Base-by-base conservation (phyloP, 2,888 invertebrate genomes). In the Ditula angustiorana region DNA sequence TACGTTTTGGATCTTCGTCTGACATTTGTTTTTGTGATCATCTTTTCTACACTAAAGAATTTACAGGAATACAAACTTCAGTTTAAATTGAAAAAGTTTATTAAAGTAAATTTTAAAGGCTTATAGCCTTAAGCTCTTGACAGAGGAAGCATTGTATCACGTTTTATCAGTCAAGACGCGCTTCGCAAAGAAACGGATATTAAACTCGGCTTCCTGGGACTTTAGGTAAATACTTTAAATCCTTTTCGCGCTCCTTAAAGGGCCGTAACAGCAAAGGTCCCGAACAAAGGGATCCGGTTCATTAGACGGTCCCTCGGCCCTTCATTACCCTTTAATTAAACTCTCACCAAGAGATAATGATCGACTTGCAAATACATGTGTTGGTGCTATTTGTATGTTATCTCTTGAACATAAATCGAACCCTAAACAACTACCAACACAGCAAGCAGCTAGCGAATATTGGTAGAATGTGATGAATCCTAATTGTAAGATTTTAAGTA, bases 221-320 rank as follows among this genome's bases (percentile, higher is more conserved):
- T 50, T 30, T 35, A n/a, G 11, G 47, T 55, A 37, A 47, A 47
- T 61, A 61, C 53, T 62, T 56, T 8, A 52, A 44, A 58, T 23
- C 41, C 37, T 35, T 35, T 37, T 56, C 47, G 23, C 30, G 33
- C 41, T 41, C 37, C 41, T 41, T 41, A 16, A 11, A 37, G 37
- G 19, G 26, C n/a, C 52, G 11, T 30, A 46, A 10, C 46, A 23
- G 46, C 26, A 13, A 37, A 49, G 56, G 5, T 0, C 37, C 5
- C 21, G 61, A n/a, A 49, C 47, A 37, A 62, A 41, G 56, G 56
- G 61, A 16, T 13, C 16, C 13, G 55, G 28, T 56, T 41, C 55
- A 49, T 62, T 55, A 55, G 49, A 5, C 41, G 21, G 30, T 30
- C 30, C 30, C 30, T 50, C 19, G 23, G 35, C 13, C 52, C 33